Conservation (phyloP, 2,113 vertebrate genomes). For the Dryoscopus gambensis region DNA sequence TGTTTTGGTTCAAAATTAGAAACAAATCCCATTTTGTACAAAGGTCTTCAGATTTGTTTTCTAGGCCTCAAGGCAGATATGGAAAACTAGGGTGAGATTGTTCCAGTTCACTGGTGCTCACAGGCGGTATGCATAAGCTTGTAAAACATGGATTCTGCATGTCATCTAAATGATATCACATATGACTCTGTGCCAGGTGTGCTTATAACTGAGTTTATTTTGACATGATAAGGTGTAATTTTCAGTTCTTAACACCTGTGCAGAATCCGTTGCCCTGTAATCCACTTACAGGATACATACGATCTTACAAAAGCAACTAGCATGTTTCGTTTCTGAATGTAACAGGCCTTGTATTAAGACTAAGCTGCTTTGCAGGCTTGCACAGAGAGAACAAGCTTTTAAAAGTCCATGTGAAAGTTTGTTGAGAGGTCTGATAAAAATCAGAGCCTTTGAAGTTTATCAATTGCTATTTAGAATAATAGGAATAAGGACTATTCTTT, state of each 20-base stretch:
- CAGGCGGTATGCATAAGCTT: neutral
- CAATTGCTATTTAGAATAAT: slow-evolving; percentile 33
- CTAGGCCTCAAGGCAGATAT: neutral
- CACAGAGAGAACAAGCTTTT: neutral
- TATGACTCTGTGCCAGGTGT: neutral
- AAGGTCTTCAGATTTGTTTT: neutral
- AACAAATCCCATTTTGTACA: neutral
- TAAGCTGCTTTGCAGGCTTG: neutral
- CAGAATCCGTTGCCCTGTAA: neutral
- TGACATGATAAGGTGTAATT: neutral
- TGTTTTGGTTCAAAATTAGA: neutral
- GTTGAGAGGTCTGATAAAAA: slow-evolving; percentile 14
- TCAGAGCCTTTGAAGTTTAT: slow-evolving; percentile 49
- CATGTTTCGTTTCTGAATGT: neutral
- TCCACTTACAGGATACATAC: neutral
- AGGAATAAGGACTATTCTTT: slow-evolving; percentile 56
- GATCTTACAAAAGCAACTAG: neutral
- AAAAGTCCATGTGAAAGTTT: slow-evolving; percentile 8
- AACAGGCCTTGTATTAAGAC: neutral
- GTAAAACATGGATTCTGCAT: neutral
- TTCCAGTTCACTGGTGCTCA: neutral
- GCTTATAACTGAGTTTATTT: neutral
- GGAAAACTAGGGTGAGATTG: neutral
- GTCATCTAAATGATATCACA: neutral
- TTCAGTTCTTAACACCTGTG: neutral